These are phyloP conservation scores for Sylvilagus floridanus DNA, from an alignment of 2,797 vertebrate genomes.

Conservation along the genomic window DNA sequence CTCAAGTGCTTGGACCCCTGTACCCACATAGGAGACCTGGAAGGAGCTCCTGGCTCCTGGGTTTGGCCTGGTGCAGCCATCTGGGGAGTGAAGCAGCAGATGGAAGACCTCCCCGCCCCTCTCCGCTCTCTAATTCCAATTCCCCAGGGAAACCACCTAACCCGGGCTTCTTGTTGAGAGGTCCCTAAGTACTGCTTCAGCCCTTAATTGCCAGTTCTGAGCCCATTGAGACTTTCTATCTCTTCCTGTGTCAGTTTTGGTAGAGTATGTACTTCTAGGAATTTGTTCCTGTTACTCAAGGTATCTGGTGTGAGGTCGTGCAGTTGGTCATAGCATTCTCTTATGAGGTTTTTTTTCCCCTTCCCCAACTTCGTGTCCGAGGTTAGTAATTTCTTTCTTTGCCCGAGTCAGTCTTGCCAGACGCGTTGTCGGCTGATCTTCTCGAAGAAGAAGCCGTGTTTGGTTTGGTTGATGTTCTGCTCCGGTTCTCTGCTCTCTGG, in stretches of 20 bases:
- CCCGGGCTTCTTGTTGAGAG: neutral
- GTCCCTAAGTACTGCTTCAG: neutral
- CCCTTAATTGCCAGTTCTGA: neutral
- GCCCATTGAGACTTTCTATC: neutral
- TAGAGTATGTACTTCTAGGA: neutral
- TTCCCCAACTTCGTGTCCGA: neutral
- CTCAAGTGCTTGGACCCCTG: no score
- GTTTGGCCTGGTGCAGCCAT: no score
- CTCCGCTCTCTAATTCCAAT: no score
- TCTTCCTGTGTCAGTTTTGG: neutral
- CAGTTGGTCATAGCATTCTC: neutral
- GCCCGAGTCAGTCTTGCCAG: neutral
- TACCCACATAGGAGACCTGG: no score
- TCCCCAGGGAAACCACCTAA: neutral
- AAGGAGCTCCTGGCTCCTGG: no score
- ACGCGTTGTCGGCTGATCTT: neutral
- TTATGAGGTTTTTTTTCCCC: neutral
- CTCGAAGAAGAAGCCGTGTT: neutral
- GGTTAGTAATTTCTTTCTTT: neutral
- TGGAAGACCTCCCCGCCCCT: no score
- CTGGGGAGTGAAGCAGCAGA: no score
- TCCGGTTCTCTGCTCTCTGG: no score
- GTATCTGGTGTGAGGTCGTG: neutral
- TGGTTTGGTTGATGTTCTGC: no score
- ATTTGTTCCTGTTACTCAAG: neutral